Percentiles rank a stretch among this genome's conserved stretches.
Evolutionary conservation across 1,140 invertebrate genomes (phyloP).

Genomic region (Brachionus calyciflorus): DNA sequence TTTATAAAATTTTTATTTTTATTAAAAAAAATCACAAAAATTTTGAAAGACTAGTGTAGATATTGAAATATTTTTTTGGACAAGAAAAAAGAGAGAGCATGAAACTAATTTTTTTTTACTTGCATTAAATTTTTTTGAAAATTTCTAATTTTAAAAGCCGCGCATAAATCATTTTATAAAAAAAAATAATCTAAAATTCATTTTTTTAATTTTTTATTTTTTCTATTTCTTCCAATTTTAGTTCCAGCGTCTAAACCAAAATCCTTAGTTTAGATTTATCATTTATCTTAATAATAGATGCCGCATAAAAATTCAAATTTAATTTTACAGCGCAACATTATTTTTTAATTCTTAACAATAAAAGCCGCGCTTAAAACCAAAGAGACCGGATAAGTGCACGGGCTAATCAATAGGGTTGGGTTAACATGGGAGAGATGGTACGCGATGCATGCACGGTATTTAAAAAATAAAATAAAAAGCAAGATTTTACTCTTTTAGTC

Average conservation of each 20-base stretch:
- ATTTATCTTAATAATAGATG: too few relatives aligned
- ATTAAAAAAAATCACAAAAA: not conserved
- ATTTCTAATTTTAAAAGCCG: not conserved
- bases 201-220: not conserved
- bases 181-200: conserved; percentile 1
- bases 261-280: too few relatives aligned
- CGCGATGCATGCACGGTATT: too few relatives aligned
- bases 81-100: conserved; percentile 3
- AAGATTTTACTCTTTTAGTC: too few relatives aligned
- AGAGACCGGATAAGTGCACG: too few relatives aligned
- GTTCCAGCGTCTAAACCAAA: conserved; percentile 4
- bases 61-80: not conserved
- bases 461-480: too few relatives aligned
- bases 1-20: not conserved
- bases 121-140: not conserved
- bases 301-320: too few relatives aligned
- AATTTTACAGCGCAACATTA: too few relatives aligned
- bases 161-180: not conserved
- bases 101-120: conserved; percentile 15
- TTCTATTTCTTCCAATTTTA: not conserved
- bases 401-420: too few relatives aligned
- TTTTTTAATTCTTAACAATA: too few relatives aligned
- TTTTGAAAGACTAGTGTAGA: not conserved
- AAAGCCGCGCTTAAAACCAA: too few relatives aligned
- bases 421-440: too few relatives aligned